A percentile compares a stretch with the other conserved stretches of the same genome.
Evolutionary conservation across 1,140 invertebrate species (phyloP).

Genomic region (Stenopsyche tienmushanensis): DNA sequence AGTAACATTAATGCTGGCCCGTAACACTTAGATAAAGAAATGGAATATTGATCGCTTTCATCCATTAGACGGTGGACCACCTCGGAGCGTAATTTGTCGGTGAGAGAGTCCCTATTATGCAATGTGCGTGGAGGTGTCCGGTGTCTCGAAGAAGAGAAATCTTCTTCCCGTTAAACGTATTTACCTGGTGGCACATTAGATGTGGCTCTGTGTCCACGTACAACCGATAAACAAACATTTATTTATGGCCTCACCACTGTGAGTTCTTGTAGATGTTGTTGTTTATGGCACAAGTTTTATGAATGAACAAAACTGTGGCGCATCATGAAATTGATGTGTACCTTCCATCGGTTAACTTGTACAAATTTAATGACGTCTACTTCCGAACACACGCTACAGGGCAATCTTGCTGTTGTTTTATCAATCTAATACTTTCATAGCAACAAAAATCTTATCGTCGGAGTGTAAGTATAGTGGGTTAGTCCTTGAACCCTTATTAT

Average conservation of each 20-base stretch:
- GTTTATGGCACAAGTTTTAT: conserved; percentile 1
- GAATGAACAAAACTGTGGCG: neutral
- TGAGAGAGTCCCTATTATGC: neutral
- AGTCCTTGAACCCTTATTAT: no score
- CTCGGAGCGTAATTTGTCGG: neutral
- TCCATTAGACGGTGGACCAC: neutral
- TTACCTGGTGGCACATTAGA: neutral
- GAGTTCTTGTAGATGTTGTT: neutral
- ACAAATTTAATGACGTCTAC: neutral
- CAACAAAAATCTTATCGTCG: no score
- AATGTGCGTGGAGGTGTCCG: no score
- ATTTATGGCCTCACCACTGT: neutral
- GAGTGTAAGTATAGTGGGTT: no score
- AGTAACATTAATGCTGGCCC: no score
- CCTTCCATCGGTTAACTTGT: neutral
- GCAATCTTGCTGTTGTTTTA: no score
- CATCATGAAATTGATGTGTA: neutral
- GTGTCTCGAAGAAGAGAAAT: neutral
- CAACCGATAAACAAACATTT: neutral
- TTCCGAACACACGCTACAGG: neutral
- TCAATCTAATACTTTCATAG: no score
- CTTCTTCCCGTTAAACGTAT: neutral
- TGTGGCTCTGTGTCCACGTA: neutral
- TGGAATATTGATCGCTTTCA: neutral
- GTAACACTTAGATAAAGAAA: neutral